Percentiles rank a stretch among this genome's conserved stretches.
Conservation (phyloP, 2,888 invertebrate species). For the Taphrorychus bicolor region DNA sequence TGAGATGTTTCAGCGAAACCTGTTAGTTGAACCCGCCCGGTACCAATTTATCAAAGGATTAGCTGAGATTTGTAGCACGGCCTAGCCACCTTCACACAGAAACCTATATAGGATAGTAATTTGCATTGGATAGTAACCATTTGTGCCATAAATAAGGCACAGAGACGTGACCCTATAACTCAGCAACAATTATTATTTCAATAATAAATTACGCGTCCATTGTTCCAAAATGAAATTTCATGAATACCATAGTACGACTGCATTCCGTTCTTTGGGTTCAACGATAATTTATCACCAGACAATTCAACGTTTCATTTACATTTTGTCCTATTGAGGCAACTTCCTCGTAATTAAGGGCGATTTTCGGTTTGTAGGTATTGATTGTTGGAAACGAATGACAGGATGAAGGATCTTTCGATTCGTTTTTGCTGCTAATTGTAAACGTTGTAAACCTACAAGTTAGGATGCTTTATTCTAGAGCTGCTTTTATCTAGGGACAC, state of each 20-base stretch:
- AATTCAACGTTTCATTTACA: slow-evolving; percentile 26
- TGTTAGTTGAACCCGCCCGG: background rate
- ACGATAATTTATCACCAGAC: slow-evolving; percentile 24
- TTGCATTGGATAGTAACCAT: background rate
- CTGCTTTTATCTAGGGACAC: no score
- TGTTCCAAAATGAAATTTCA: slow-evolving; percentile 34
- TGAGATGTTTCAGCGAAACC: background rate
- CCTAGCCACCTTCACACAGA: background rate
- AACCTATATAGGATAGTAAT: background rate
- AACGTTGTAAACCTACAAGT: no score
- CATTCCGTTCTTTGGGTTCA: slow-evolving; percentile 19
- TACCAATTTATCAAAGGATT: background rate
- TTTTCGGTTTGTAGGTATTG: no score
- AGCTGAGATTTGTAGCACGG: background rate
- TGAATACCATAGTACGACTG: slow-evolving; percentile 20
- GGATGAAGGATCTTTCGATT: no score
- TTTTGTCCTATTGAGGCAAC: slow-evolving; percentile 18
- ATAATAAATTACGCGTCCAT: slow-evolving; percentile 25
- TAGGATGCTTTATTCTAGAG: no score
- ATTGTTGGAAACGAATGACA: no score
- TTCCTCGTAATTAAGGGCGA: slow-evolving; percentile 31
- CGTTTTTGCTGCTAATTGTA: no score
- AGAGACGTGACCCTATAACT: slow-evolving; percentile 23
- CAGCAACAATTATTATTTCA: slow-evolving; percentile 24
- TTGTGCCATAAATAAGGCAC: slow-evolving; percentile 14